Evolutionary conservation across 2,113 vertebrate species (phyloP).

Genomic region (Plecotus auritus): DNA sequence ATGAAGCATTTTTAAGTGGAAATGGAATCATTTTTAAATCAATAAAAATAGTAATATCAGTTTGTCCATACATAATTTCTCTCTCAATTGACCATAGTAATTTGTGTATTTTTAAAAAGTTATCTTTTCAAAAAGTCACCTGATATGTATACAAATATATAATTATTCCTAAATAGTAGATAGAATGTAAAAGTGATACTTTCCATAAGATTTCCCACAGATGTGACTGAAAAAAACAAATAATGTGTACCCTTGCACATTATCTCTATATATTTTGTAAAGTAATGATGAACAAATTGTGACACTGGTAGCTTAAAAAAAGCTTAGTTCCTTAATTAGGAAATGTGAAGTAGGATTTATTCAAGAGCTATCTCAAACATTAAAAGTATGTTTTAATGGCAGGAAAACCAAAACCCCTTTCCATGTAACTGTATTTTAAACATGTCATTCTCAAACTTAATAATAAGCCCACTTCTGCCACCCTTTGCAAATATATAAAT

Average conservation of each 20-base stretch:
- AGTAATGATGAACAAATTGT: background rate
- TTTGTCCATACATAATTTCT: constrained; percentile 13
- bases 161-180: constrained; percentile 26
- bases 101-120: background rate
- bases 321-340: background rate
- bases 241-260: background rate
- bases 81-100: background rate
- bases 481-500: constrained; percentile 22
- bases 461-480: constrained; percentile 26
- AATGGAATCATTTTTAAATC: constrained; percentile 6
- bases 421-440: constrained; percentile 36
- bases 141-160: background rate
- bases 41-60: constrained; percentile 36
- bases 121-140: background rate
- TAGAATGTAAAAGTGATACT: background rate
- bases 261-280: constrained; percentile 23
- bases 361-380: background rate
- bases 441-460: constrained; percentile 25
- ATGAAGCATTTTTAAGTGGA: constrained; percentile 47
- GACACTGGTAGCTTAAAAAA: background rate
- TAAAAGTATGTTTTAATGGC: constrained; percentile 21
- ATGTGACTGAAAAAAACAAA: background rate
- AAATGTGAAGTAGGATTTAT: background rate
- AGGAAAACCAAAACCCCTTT: background rate
- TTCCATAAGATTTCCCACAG: background rate